Conservation (phyloP, 2,113 vertebrate species). For the Ptyas mucosa region DNA sequence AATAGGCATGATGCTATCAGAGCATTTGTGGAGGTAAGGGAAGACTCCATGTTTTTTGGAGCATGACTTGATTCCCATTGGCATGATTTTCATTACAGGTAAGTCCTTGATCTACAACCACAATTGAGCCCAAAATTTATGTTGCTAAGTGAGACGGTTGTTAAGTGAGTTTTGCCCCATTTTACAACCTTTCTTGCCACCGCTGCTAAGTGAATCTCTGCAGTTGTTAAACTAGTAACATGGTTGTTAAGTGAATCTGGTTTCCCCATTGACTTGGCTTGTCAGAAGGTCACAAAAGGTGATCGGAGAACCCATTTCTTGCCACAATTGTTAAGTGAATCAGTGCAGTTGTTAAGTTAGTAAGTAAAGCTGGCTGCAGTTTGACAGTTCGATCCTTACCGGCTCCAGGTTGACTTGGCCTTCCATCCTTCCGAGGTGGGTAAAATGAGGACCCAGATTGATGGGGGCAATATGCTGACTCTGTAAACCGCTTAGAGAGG, state of each 20-base stretch:
- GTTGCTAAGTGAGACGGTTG: neutral
- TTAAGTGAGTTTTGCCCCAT: neutral
- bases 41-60: neutral
- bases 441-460: no score
- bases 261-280: no score
- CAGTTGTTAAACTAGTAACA: neutral
- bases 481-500: no score
- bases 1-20: neutral
- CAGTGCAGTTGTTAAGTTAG: neutral
- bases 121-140: neutral
- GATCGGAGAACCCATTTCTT: no score
- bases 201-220: neutral
- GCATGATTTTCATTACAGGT: neutral
- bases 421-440: no score
- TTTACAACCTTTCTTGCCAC: neutral
- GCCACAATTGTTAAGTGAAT: neutral
- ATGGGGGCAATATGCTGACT: no score
- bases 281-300: no score
- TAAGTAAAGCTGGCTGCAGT: neutral
- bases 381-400: no score
- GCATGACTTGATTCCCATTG: neutral
- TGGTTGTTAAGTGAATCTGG: neutral
- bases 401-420: no score
- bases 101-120: neutral
- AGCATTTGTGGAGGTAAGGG: neutral